These are phyloP conservation scores for Lasioglossum vierecki DNA, from an alignment of 2,888 invertebrate species.

Conservation along the genomic window DNA sequence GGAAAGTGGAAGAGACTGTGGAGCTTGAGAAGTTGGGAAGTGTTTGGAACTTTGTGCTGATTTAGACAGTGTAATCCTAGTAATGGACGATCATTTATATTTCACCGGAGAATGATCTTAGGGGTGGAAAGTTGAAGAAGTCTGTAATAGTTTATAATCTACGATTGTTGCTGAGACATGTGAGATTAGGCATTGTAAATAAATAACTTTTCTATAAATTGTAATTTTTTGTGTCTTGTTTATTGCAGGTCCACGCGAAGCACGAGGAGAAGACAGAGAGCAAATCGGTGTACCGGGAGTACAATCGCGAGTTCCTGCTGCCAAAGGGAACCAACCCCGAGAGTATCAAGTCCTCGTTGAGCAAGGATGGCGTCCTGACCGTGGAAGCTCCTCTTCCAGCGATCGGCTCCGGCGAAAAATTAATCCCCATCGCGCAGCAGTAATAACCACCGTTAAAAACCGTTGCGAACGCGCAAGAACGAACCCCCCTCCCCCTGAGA, in stretches of 20 bases:
- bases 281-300: conserved; percentile 98
- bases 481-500: conserved; percentile 1
- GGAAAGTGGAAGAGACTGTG: too few relatives aligned
- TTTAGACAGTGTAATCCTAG: too few relatives aligned
- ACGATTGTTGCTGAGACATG: too few relatives aligned
- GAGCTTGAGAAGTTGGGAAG: too few relatives aligned
- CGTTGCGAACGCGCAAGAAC: conserved; percentile 37
- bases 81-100: background rate
- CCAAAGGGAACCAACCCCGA: conserved; percentile 99
- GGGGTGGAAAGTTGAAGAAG: background rate
- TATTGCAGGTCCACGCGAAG: conserved; percentile 96
- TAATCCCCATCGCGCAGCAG: conserved; percentile 92
- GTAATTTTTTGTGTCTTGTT: conserved; percentile 4
- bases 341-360: conserved; percentile 96
- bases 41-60: background rate
- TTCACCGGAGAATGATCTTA: background rate
- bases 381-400: conserved; percentile 98
- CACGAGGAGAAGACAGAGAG: conserved; percentile 99
- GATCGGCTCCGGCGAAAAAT: conserved; percentile 91
- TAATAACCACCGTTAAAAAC: conserved; percentile 73
- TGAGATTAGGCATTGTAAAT: too few relatives aligned
- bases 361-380: conserved; percentile 97
- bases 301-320: conserved; percentile 98
- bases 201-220: too few relatives aligned
- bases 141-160: too few relatives aligned